Conservation (phyloP, 2,888 invertebrate genomes). For the Apantesis nais region DNA sequence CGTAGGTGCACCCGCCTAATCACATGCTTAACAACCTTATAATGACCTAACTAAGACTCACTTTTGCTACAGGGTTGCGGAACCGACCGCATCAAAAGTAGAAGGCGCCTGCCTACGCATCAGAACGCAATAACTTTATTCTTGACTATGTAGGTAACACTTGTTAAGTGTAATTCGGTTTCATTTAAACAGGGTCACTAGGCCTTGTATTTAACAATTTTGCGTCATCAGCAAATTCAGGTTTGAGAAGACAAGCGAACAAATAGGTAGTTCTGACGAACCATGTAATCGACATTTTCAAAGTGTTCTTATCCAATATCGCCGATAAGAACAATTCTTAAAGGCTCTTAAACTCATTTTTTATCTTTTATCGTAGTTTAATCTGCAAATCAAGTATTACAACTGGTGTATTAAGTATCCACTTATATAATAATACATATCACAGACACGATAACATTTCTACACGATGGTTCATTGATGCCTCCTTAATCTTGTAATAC, state of each 20-base stretch:
- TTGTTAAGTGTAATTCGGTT: conserved; percentile 33
- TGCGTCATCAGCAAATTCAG: conserved; percentile 16
- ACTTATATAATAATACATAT: conserved; percentile 53
- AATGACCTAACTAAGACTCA: conserved; percentile 74
- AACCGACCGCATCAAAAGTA: conserved; percentile 67
- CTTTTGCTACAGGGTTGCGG: conserved; percentile 77
- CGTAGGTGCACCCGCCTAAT: conserved; percentile 79
- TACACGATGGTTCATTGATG: conserved; percentile 64
- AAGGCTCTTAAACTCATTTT: conserved; percentile 76
- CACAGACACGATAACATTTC: conserved; percentile 58
- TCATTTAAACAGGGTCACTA: conserved; percentile 44
- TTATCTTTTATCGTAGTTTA: conserved; percentile 74
- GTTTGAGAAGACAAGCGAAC: conserved; percentile 16
- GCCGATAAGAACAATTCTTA: conserved; percentile 52
- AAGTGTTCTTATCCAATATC: conserved; percentile 22
- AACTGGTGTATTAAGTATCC: conserved; percentile 63
- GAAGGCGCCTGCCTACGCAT: conserved; percentile 76
- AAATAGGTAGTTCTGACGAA: conserved; percentile 12
- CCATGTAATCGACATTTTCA: conserved; percentile 21
- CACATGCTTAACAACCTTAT: conserved; percentile 79
- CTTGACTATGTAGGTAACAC: conserved; percentile 42
- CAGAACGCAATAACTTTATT: conserved; percentile 65
- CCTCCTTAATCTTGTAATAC: conserved; percentile 62
- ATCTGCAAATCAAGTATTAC: conserved; percentile 69
- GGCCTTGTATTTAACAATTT: conserved; percentile 30